A percentile compares a stretch with the other conserved stretches of the same genome.
Conservation (phyloP, 1,140 invertebrate genomes). For the Arion vulgaris region DNA sequence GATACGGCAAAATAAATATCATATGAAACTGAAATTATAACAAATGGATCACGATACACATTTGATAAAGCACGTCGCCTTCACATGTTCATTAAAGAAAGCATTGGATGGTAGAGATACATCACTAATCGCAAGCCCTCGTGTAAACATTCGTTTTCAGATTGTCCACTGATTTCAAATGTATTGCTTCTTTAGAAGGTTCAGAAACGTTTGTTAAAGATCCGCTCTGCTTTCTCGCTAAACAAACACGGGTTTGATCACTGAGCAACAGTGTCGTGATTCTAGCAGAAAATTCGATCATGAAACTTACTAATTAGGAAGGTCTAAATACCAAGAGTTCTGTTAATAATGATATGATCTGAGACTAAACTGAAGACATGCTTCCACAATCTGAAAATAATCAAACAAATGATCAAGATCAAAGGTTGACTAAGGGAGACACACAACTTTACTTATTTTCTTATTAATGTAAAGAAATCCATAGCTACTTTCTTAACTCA, state of each 20-base stretch:
- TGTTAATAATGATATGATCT: not conserved
- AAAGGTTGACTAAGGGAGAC: not conserved
- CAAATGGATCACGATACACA: slow-evolving; percentile 1
- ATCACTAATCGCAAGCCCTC: not conserved
- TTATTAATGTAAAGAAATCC: no score
- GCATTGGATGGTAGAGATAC: slow-evolving; percentile 1
- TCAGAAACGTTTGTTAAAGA: not conserved
- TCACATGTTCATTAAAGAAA: slow-evolving; percentile 21
- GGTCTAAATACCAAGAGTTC: not conserved
- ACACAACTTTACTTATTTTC: no score
- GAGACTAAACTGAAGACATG: not conserved
- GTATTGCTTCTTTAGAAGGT: not conserved
- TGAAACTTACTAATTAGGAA: slow-evolving; percentile 2
- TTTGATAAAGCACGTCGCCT: not conserved
- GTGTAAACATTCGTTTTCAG: not conserved
- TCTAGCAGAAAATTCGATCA: not conserved
- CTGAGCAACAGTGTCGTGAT: slow-evolving; percentile 1
- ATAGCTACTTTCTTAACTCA: no score
- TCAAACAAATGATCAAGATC: not conserved
- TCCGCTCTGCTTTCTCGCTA: not conserved
- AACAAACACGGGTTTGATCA: not conserved
- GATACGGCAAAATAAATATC: slow-evolving; percentile 5
- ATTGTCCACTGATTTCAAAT: not conserved
- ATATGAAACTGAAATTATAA: slow-evolving; percentile 13
- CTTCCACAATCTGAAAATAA: not conserved